Base-by-base conservation (phyloP, 2,797 vertebrate genomes). In the Pangasius djambal region DNA sequence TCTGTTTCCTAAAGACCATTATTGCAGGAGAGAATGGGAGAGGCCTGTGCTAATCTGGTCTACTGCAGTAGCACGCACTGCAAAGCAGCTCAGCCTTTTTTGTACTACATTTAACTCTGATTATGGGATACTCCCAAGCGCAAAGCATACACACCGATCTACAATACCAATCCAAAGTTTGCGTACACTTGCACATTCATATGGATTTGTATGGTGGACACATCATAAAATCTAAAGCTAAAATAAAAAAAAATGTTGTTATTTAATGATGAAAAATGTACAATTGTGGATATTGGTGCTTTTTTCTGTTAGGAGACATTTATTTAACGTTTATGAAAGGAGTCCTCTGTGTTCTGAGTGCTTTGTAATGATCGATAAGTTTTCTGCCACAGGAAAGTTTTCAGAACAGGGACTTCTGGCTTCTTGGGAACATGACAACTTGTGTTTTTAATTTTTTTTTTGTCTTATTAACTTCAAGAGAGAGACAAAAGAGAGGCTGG, bases 1-100 rank as follows among this genome's bases (percentile, higher is more conserved):
- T 88, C 91, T 92, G 95, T 95, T 96, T 96, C 94, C 96, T 94
- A 95, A 96, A 95, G 95, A 96, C 93, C 90, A 95, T 94, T 95
- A 94, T 95, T 95, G 92, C 93, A 93, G 90, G 74, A 90, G 87
- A 89, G 91, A 91, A 90, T 89, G 87, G 92, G 89, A 93, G 84
- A 93, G 88, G 93, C 88, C 87, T 59, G 88, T 88, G 89, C 52
- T 83, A 90, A 92, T 89, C 90, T 92, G 89, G 89, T 63, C 85
- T 90, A 48, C 74, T 87, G 65, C 50, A 87, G 65, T 55, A 88
- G 78, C 70, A 90, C 83, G 69, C 15, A 81, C 50, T 55, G 44
- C 65, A 72, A 63, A 65, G 48, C 88, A 78, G 40, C 48, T 34
- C 50, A 87, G 20, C 18, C 67, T 55, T 65, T 48, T 50, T 86